These are phyloP conservation scores for Nothobranchius kuhntae DNA, from an alignment of 2,113 vertebrate genomes.

Conservation along the genomic window DNA sequence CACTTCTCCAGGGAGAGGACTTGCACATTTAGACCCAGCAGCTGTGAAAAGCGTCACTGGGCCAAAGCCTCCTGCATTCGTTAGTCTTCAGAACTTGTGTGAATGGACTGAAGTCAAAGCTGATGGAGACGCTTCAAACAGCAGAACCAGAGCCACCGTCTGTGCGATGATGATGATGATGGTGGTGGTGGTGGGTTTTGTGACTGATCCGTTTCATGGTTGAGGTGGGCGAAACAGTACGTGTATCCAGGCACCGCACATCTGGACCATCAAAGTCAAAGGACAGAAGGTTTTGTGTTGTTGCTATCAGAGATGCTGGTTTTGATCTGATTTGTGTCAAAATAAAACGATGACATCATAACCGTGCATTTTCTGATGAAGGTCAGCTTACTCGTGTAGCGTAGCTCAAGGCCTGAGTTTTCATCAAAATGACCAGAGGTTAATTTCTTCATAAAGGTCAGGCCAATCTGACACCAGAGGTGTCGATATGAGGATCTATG, in stretches of 20 bases:
- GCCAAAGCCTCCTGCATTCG: constrained; percentile 53
- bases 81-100: constrained; percentile 28
- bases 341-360: too few relatives aligned
- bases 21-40: constrained; percentile 23
- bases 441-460: too few relatives aligned
- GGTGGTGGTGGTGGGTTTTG: constrained; percentile 21
- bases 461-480: too few relatives aligned
- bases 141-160: constrained; percentile 16
- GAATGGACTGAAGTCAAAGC: constrained; percentile 8
- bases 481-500: too few relatives aligned
- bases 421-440: too few relatives aligned
- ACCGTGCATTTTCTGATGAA: too few relatives aligned
- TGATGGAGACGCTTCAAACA: constrained; percentile 37
- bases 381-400: too few relatives aligned
- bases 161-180: constrained; percentile 39
- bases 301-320: too few relatives aligned
- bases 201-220: constrained; percentile 20
- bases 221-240: constrained; percentile 2
- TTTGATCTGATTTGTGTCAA: too few relatives aligned
- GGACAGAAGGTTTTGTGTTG: too few relatives aligned
- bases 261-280: neutral
- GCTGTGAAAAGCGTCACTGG: constrained; percentile 27
- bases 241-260: neutral
- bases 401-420: too few relatives aligned
- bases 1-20: constrained; percentile 36